These are phyloP conservation scores for Acanthiza pusilla DNA, from an alignment of 2,797 vertebrate genomes.

Conservation along the genomic window DNA sequence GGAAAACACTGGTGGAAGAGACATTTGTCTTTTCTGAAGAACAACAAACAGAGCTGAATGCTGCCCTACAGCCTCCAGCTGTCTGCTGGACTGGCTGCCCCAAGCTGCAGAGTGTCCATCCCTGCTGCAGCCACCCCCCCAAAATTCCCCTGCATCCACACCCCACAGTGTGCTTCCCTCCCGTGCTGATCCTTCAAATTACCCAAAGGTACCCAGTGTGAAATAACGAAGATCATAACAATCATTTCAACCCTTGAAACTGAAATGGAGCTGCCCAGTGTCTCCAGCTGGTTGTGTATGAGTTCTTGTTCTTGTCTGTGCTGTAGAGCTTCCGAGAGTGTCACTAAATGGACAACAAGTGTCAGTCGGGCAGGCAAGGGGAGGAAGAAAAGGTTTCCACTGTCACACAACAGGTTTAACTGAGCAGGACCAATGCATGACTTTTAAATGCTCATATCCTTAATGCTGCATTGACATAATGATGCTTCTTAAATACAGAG, in stretches of 20 bases:
- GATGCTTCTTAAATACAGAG: background rate
- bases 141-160: background rate
- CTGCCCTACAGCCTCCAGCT: background rate
- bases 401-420: background rate
- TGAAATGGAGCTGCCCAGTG: background rate
- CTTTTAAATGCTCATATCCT: background rate
- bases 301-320: background rate
- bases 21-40: constrained; percentile 5
- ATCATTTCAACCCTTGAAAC: background rate
- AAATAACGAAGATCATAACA: background rate
- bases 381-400: background rate
- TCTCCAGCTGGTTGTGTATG: background rate
- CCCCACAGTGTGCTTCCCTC: background rate
- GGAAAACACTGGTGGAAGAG: background rate
- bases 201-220: background rate
- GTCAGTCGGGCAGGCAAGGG: background rate
- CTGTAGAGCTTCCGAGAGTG: background rate
- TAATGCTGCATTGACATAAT: background rate
- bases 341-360: background rate
- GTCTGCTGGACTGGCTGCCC: background rate
- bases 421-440: background rate
- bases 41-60: background rate
- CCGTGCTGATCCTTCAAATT: background rate
- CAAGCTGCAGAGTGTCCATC: background rate
- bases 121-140: background rate